Evolutionary conservation across 1,140 invertebrate genomes (phyloP).

Genomic region (Drosophila sechellia): DNA sequence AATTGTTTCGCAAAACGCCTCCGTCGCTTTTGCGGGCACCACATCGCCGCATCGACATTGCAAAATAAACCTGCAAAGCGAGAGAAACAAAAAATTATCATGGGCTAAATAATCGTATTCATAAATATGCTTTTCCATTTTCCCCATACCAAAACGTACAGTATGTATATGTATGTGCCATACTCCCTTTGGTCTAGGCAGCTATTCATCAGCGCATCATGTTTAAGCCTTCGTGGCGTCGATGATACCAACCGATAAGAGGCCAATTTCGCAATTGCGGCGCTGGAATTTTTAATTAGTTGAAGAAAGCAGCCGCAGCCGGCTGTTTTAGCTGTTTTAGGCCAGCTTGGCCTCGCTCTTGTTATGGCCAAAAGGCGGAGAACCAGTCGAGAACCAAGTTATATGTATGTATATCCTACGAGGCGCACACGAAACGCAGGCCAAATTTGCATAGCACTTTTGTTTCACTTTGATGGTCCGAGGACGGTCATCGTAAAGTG

Average conservation of each 20-base stretch:
- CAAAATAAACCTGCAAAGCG: constrained; percentile 52
- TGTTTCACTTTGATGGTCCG: constrained; percentile 16
- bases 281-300: constrained; percentile 82
- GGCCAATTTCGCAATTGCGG: constrained; percentile 82
- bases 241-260: constrained; percentile 84
- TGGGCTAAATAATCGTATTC: constrained; percentile 76
- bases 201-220: constrained; percentile 83
- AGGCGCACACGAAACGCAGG: constrained; percentile 45
- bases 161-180: neutral
- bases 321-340: constrained; percentile 3
- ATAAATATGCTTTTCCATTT: constrained; percentile 70
- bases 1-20: constrained; percentile 79
- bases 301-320: constrained; percentile 46
- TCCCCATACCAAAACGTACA: constrained; percentile 4
- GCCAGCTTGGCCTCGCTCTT: constrained; percentile 19
- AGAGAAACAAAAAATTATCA: constrained; percentile 66
- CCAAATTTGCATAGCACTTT: constrained; percentile 60
- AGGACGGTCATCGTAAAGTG: constrained; percentile 50
- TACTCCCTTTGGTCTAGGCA: constrained; percentile 54
- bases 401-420: constrained; percentile 21
- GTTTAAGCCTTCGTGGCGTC: constrained; percentile 75
- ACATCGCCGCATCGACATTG: constrained; percentile 39
- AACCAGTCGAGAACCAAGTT: constrained; percentile 35
- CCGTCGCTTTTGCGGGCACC: constrained; percentile 69
- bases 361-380: constrained; percentile 22